Conservation (phyloP, 2,113 vertebrate species). For the Ardeotis arabs region DNA sequence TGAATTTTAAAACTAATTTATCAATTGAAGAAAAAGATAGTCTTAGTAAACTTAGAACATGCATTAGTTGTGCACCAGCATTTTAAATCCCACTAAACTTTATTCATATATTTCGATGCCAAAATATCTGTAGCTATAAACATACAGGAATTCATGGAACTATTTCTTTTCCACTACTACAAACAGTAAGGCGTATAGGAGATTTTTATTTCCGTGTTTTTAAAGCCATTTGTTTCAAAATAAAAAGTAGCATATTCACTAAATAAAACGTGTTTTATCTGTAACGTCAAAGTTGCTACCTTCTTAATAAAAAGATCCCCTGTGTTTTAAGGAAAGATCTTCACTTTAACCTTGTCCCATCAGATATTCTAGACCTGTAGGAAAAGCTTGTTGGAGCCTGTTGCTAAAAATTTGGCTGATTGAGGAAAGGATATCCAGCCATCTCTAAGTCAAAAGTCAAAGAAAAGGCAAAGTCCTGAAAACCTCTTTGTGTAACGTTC, state of each 20-base stretch:
- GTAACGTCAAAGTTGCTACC: neutral
- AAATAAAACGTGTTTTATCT: neutral
- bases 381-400: conserved; percentile 31
- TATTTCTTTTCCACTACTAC: neutral
- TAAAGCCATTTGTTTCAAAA: neutral
- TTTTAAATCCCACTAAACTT: neutral
- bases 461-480: neutral
- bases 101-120: neutral
- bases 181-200: neutral
- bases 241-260: neutral
- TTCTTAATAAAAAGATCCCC: neutral
- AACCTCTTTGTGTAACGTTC: neutral
- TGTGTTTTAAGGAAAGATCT: neutral
- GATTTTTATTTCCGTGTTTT: neutral
- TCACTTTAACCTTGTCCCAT: conserved; percentile 11
- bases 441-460: neutral
- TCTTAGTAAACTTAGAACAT: neutral
- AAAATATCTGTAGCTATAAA: neutral
- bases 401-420: neutral
- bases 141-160: neutral
- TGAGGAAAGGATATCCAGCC: neutral
- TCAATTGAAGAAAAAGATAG: neutral
- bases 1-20: neutral
- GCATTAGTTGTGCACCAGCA: neutral
- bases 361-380: conserved; percentile 22